A percentile compares a stretch with the other conserved stretches of the same genome.
phyloP scores from a whole-genome alignment of 2,888 invertebrate species.

The Megastigmus dorsalis region DNA sequence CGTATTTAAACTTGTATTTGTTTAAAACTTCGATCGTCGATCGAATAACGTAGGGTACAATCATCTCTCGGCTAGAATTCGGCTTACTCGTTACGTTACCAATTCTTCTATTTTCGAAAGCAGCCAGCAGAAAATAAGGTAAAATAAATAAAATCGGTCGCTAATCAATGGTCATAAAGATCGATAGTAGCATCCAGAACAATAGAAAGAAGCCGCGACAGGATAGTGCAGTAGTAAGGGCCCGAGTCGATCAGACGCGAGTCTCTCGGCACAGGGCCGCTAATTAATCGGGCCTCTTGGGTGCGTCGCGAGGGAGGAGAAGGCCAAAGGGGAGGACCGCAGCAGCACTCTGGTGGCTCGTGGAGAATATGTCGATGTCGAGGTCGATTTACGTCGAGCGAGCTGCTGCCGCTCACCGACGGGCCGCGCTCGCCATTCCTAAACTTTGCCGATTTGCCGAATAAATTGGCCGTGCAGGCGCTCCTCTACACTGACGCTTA shows the following conservation, averaged over 20 bases:
- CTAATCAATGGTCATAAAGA: neutral
- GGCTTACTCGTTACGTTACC: too few species aligned
- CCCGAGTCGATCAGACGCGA: conserved; percentile 16
- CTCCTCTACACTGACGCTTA: too few species aligned
- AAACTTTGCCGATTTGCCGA: neutral
- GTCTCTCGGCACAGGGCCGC: neutral
- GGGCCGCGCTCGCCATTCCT: neutral
- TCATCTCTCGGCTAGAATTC: too few species aligned
- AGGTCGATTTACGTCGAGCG: conserved; percentile 8
- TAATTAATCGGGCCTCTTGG: conserved; percentile 23
- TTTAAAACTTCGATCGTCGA: too few species aligned
- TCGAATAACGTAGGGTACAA: too few species aligned
- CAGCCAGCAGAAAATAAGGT: too few species aligned
- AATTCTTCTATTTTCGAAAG: too few species aligned
- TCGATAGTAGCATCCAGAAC: neutral
- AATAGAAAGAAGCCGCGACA: too few species aligned
- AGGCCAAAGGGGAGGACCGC: too few species aligned
- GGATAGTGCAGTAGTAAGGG: conserved; percentile 22
- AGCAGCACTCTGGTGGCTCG: too few species aligned
- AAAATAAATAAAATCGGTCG: conserved; percentile 2
- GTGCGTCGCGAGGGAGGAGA: too few species aligned
- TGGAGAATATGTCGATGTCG: conserved; percentile 8
- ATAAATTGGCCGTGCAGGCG: conserved; percentile 36
- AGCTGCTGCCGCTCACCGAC: neutral
- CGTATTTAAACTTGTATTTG: too few species aligned